phyloP scores from a whole-genome alignment of 2,113 vertebrate genomes.

The Paramormyrops kingsleyae region DNA sequence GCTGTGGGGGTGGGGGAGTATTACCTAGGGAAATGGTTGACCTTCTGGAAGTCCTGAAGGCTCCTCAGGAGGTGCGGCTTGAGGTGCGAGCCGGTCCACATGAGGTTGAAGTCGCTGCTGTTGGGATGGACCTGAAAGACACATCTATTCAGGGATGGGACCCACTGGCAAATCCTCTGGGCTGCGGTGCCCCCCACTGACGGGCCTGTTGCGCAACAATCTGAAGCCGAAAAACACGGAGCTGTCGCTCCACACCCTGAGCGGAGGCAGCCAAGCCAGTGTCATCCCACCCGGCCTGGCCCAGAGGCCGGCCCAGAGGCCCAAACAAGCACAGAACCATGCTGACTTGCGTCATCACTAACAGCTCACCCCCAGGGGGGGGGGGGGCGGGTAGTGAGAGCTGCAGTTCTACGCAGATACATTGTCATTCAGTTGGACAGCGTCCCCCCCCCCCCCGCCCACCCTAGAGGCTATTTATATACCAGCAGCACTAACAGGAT shows the following conservation, averaged over 20 bases:
- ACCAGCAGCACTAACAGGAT: constrained; percentile 34
- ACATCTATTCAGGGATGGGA: neutral
- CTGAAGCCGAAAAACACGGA: neutral
- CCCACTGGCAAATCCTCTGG: neutral
- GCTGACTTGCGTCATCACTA: neutral
- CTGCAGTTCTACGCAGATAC: constrained; percentile 22
- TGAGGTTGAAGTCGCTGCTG: constrained; percentile 91
- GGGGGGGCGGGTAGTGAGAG: neutral
- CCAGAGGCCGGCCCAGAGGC: neutral
- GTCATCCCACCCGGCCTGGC: neutral
- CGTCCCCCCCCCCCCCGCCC: constrained; percentile 16
- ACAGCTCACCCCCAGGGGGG: neutral
- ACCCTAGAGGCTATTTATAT: constrained; percentile 37
- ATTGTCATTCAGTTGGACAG: constrained; percentile 23
- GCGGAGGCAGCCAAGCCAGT: neutral
- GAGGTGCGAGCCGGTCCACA: constrained; percentile 95
- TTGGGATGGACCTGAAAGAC: constrained; percentile 76
- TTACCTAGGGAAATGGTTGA: constrained; percentile 97
- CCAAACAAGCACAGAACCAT: neutral
- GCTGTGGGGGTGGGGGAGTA: neutral
- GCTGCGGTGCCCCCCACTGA: neutral
- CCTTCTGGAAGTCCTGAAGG: constrained; percentile 90
- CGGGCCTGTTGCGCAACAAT: neutral
- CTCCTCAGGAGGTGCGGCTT: constrained; percentile 83
- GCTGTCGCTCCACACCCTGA: neutral